These are phyloP conservation scores for Cephalopterus ornatus DNA, from an alignment of 2,113 vertebrate genomes.

Conservation along the genomic window DNA sequence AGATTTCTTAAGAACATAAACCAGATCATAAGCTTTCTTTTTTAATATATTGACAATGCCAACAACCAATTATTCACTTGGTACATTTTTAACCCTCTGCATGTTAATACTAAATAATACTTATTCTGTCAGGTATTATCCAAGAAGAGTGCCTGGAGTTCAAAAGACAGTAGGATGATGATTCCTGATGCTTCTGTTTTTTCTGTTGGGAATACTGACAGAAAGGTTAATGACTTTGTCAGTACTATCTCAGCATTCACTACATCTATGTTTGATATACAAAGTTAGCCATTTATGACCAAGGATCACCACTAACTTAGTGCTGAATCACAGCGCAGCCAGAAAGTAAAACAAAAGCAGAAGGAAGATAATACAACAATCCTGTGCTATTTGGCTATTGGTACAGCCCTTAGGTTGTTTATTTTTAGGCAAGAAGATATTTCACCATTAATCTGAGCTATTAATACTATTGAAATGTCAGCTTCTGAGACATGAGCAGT, in stretches of 20 bases:
- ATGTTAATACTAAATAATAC: neutral
- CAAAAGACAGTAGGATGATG: neutral
- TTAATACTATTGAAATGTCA: neutral
- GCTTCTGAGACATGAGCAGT: neutral
- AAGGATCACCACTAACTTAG: neutral
- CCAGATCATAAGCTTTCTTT: neutral
- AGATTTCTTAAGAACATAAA: neutral
- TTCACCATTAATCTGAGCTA: neutral
- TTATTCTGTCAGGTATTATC: neutral
- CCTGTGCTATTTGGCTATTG: neutral
- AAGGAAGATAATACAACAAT: neutral
- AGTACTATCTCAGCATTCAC: neutral
- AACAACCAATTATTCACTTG: neutral
- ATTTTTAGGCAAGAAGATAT: neutral
- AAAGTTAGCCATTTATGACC: neutral
- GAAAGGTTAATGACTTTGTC: neutral
- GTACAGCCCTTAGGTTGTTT: neutral
- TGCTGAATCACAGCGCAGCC: neutral
- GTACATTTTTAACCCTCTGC: neutral
- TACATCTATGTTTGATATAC: neutral
- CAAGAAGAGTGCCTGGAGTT: neutral
- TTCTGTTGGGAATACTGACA: neutral
- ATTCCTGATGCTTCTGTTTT: fast-evolving
- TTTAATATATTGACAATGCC: neutral
- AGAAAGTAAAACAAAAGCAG: neutral